Evolutionary conservation across 2,113 vertebrate genomes (phyloP), one percentile per base, ranked within the genome.

Genomic region (Mustela lutreola): DNA sequence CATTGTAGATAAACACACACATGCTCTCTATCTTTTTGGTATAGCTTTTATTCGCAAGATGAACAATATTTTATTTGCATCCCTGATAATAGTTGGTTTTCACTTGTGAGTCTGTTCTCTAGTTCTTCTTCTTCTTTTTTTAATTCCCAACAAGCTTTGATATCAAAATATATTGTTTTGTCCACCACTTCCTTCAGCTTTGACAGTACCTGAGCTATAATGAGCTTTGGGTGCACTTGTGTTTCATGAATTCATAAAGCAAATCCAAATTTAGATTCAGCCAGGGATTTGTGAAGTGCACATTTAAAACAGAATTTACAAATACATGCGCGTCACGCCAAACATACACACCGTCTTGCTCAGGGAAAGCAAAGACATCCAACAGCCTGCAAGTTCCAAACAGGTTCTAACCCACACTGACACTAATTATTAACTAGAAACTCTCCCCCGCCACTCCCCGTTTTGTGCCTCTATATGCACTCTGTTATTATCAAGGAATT

Each of bases 121-220:
- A 50, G 36, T 48, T n/a, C 53, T 56, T 42, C 42, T 42, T 42
- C 42, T 42, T 82, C 42, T 83, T 86, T 53, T 82, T 58, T 83
- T 83, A 83, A 78, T 93, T 16, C n/a, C 26, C 81, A 89, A 91
- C 6, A 85, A 76, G 24, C 45, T 86, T 86, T 78, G 65, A 96
- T 75, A 85, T 5, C n/a, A 78, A 91, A 93, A 88, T 81, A 75
- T 4, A 50, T 42, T 56, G 60, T 91, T 85, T 82, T 26, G 3
- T 11, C 15, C 67, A n/a, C 28, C 12, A 79, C 33, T 50, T 94
- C 31, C 7, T 62, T 97, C 53, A 85, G 33, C 39, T 87, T 39
- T 80, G 42, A 84, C 33, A 91, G 7, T 42, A 60, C 26, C 11
- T 79, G 48, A 85, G 14, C 10, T 85, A 76, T 45, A 78, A n/a